Percentiles rank a stretch among this genome's conserved stretches.
phyloP scores from a whole-genome alignment of 2,113 vertebrate genomes.

The Barnardius zonarius region DNA sequence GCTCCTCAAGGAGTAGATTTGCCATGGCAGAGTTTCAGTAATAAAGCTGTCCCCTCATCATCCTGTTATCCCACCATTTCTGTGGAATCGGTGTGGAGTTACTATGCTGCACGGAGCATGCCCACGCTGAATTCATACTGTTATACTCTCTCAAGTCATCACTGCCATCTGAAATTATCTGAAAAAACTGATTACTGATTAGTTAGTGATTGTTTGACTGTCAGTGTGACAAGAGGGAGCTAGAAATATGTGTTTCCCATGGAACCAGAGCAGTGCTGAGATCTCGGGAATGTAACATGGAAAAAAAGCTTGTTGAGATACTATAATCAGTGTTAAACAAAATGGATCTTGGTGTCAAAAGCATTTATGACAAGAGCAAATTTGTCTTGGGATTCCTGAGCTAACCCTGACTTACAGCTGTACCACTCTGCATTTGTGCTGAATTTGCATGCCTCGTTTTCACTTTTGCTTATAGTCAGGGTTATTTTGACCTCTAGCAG shows the following conservation, averaged over 20 bases:
- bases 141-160: not conserved
- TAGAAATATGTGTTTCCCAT: not conserved
- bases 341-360: not conserved
- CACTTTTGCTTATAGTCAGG: not conserved
- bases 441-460: not conserved
- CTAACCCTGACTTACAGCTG: not conserved
- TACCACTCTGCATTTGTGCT: fast-evolving
- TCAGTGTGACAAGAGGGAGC: not conserved
- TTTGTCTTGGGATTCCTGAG: not conserved
- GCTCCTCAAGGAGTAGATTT: not conserved
- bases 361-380: not conserved
- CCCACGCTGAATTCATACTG: not conserved
- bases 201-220: not conserved
- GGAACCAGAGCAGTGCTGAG: not conserved
- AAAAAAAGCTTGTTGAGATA: not conserved
- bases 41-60: not conserved
- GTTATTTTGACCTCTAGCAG: not conserved
- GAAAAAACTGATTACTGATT: not conserved
- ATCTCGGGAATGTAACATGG: not conserved
- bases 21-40: not conserved
- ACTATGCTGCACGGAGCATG: fast-evolving
- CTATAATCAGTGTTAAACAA: not conserved
- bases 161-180: not conserved
- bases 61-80: not conserved
- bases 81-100: not conserved